Evolutionary conservation across 2,113 vertebrate genomes (phyloP).

Genomic region (Dermatemys mawii): DNA sequence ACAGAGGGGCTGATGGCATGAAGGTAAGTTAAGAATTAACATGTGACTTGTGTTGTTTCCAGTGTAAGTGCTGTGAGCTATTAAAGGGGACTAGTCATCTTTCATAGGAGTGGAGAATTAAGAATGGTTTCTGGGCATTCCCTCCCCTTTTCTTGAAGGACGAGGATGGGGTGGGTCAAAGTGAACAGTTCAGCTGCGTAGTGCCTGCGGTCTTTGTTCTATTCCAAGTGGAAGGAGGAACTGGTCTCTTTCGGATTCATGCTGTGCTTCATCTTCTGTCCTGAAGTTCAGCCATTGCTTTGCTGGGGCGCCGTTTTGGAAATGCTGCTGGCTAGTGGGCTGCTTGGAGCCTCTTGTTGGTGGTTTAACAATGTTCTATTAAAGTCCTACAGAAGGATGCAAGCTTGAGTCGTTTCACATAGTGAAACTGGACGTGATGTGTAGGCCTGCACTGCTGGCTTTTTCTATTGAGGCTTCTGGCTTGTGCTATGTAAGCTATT

Average conservation of each 20-base stretch:
- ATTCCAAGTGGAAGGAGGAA: background rate
- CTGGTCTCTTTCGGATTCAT: background rate
- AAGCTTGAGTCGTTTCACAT: background rate
- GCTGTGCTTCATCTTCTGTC: background rate
- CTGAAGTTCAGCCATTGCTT: background rate
- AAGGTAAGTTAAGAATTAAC: constrained; percentile 81
- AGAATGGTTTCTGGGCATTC: fast-evolving
- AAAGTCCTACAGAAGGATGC: background rate
- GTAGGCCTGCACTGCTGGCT: fast-evolving
- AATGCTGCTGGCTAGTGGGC: background rate
- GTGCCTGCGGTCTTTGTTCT: background rate
- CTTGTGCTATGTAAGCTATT: fast-evolving
- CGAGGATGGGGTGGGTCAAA: too few species aligned
- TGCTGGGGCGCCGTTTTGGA: background rate
- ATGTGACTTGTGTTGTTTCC: background rate
- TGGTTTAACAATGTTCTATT: fast-evolving
- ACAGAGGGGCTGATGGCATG: constrained; percentile 92
- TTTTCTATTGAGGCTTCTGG: background rate
- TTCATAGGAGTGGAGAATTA: fast-evolving
- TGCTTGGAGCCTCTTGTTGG: background rate
- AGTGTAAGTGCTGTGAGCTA: background rate
- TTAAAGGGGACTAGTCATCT: background rate
- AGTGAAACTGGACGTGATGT: fast-evolving
- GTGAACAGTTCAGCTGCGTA: background rate
- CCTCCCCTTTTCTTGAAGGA: fast-evolving